Conservation (phyloP, 2,797 vertebrate genomes). For the Staurois parvus region DNA sequence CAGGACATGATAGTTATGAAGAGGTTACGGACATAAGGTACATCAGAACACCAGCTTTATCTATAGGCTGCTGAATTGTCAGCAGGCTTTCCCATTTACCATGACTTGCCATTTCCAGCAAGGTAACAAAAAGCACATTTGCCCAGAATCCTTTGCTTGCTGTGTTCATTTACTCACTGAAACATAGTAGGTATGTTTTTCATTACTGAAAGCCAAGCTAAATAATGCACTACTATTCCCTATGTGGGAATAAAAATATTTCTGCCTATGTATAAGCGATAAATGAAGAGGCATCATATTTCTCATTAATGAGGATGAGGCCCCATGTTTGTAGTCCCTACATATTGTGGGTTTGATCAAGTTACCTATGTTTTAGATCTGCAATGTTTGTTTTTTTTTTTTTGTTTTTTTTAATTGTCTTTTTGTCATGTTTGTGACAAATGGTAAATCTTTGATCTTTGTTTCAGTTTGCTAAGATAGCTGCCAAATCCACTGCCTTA, state of each 20-base stretch:
- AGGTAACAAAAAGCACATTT: constrained; percentile 33
- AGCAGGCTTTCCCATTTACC: not conserved
- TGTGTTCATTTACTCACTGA: not conserved
- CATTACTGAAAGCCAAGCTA: not conserved
- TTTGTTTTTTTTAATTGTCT: not conserved
- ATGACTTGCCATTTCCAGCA: constrained; percentile 10
- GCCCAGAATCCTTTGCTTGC: not conserved
- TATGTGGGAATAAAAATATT: not conserved
- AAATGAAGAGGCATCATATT: not conserved
- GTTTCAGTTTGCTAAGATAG: not conserved
- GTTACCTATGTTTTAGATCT: not conserved
- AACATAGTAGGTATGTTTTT: not conserved
- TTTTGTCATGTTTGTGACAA: not conserved
- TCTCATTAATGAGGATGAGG: not conserved
- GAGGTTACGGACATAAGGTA: constrained; percentile 8
- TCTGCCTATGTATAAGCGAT: not conserved
- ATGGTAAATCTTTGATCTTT: not conserved
- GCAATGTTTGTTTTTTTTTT: not conserved
- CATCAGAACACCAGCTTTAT: not conserved
- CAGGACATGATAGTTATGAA: constrained; percentile 11
- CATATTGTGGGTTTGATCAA: not conserved
- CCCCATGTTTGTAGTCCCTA: not conserved
- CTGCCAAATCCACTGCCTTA: constrained; percentile 59
- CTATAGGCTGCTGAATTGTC: constrained; percentile 16
- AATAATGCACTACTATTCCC: constrained; percentile 35